Base-by-base conservation (phyloP, 2,888 invertebrate genomes). In the Dicranocentrus wangi region DNA sequence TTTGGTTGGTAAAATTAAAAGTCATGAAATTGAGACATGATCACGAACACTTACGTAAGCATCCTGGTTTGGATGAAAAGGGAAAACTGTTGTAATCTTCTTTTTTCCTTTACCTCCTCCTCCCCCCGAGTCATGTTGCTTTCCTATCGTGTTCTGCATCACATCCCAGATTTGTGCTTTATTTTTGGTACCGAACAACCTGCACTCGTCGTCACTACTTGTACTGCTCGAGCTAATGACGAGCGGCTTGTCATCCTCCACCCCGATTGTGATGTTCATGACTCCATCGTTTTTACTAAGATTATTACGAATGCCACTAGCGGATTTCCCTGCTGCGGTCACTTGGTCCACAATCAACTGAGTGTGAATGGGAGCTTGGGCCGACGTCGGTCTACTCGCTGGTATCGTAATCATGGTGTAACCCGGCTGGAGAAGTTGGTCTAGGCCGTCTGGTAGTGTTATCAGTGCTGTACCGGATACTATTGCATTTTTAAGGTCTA, bases 1-100 rank as follows among this genome's bases (percentile, higher is more conserved):
- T n/a, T n/a, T n/a, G n/a, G n/a, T n/a, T n/a, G n/a, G n/a, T n/a
- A 51, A 58, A 58, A 21, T 21, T 58, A n/a, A 21, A 23, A 8
- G n/a, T 58, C 58, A 58, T 23, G 58, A 58, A 58, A 21, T 58
- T 21, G 27, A 58, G 25, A 58, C 5, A n/a, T 28, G 61, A 27
- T 28, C 5, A 28, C 10, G 17, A 8, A 2, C 2, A 78, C 83
- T 83, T 75, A 86, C 86, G 76, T 86, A 84, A 71, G 85, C 71
- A 77, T 85, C 86, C 63, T 85, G 85, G 60, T 86, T 86, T 15
- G 86, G 86, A 82, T 86, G 86, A 73, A 84, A 86, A 25, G 86
- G 86, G 25, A 86, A 77, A 17, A 85, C 80, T 21, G 85, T 86
- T 19, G 85, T 85, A 70, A 85, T 83, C 60, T 83, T 83, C 75